Evolutionary conservation across 2,888 invertebrate genomes (phyloP), one percentile per base, ranked within the genome.

Genomic region (Chloroclysta siterata): DNA sequence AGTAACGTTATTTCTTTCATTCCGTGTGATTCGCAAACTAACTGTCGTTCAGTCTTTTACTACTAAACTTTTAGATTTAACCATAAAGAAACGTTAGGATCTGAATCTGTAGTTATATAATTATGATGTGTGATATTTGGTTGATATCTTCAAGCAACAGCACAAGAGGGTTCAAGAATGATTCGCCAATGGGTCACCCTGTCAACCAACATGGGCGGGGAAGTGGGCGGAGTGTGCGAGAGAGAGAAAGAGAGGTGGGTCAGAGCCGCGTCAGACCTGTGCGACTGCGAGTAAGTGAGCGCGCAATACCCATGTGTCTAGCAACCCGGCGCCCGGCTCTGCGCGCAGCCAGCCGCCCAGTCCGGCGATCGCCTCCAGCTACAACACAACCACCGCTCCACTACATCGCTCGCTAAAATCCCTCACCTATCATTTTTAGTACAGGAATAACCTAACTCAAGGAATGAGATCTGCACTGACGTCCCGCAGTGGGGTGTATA

Each of bases 231-330:
- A 69, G 70, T 65, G 68, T 59, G 81, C 71, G 82, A 80, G 80
- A 79, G 68, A 69, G 68, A 62, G 69, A 59, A 80, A 71, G 82
- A 80, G 80, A 79, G 77, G 78, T 66, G 79, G 76, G 81, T 79
- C 75, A 73, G 79, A 78, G 82, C 79, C 81, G 88, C 87, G 84
- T 87, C 92, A 91, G 91, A 93, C 93, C 93, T 93, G 92, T 88
- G 92, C 90, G 88, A 92, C 92, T 88, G 92, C 90, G 89, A 92
- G 90, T 89, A 91, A 93, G 92, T 89, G 93, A 92, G 93, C 93
- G 92, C 92, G 92, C 91, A 93, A 93, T 93, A 93, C 93, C 93
- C 93, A 93, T 83, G 92, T 93, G 89, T 93, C 93, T 85, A 93
- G 90, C 82, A 93, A 90, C 77, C 85, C 90, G 81, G 83, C 81